Evolutionary conservation across 1,140 invertebrate genomes (phyloP), one percentile per base, ranked within the genome.

Genomic region (Diprion similis): DNA sequence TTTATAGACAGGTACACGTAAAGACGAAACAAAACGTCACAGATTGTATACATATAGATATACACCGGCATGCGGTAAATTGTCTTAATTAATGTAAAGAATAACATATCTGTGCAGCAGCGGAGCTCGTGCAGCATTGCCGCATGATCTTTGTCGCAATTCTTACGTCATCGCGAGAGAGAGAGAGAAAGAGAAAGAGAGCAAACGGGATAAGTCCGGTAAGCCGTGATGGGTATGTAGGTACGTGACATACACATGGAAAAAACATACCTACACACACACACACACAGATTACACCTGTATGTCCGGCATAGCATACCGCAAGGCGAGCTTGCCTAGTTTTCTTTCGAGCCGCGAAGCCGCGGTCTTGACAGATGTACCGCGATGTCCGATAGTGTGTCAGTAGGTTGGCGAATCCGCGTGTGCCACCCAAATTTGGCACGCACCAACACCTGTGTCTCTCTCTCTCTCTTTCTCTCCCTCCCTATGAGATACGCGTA

Each of bases 331-430:
- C 51, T 59, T 59, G 51, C 51, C 51, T 59, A 59, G 51, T 59
- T 59, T 59, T 59, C 51, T 59, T 59, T 59, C 8, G 51, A 59
- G 51, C 51, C 11, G 51, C 51, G 11, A 13, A 15, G n/a, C n/a
- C 11, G 51, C 51, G 51, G 51, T 59, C 51, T 59, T 59, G 51
- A 59, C 51, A 59, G 51, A 59, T 9, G 17, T 48, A 48, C 67
- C 13, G 1, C 45, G 37, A 8, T 37, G 24, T 79, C 73, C 72
- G 76, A 83, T 84, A 85, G 83, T 86, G 79, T 86, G 85, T 84
- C 83, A 85, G 79, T 85, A 83, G 85, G 85, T 85, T 85, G 80
- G 71, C 79, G 81, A 85, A 82, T 80, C 71, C 81, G 76, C 80
- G 74, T 74, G 78, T 74, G 73, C 70, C 78, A 72, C 71, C 83